Percentiles rank a stretch among this genome's conserved stretches.
phyloP scores from a whole-genome alignment of 2,797 vertebrate genomes.

The Poeciliopsis infans region DNA sequence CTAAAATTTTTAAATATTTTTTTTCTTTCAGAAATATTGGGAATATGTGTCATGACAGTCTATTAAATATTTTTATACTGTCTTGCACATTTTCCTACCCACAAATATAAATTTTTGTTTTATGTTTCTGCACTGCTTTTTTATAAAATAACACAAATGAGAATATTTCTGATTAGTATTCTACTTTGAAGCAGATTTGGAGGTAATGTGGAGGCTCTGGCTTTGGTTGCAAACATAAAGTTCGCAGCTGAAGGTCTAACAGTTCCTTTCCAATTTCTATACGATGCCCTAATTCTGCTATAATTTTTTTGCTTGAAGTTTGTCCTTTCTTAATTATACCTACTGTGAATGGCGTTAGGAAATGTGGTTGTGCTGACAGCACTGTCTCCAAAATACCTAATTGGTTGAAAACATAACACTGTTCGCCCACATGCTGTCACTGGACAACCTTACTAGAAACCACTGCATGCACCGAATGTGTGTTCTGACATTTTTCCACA shows the following conservation, averaged over 20 bases:
- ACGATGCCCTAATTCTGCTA: neutral
- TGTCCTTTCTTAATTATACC: conserved; percentile 20
- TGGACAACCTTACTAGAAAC: conserved; percentile 14
- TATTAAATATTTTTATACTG: conserved; percentile 8
- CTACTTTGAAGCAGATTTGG: neutral
- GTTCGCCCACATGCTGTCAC: conserved; percentile 25
- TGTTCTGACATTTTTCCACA: conserved; percentile 24
- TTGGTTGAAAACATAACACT: conserved; percentile 29
- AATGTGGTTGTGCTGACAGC: conserved; percentile 27
- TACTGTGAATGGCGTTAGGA: conserved; percentile 2
- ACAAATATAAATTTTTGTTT: neutral
- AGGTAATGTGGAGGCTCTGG: neutral
- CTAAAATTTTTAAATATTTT: neutral
- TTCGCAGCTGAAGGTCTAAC: neutral
- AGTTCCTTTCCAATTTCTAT: conserved; percentile 4
- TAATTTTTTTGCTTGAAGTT: conserved; percentile 4
- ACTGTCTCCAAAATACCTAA: conserved; percentile 32
- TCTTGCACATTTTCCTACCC: neutral
- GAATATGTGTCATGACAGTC: conserved; percentile 2
- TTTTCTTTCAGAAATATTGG: conserved; percentile 25
- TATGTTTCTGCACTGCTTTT: neutral
- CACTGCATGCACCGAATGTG: conserved; percentile 11
- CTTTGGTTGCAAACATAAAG: conserved; percentile 3
- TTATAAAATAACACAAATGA: neutral
- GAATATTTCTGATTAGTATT: neutral